phyloP scores from a whole-genome alignment of 2,888 invertebrate species.

The Toxonevra muliebris region DNA sequence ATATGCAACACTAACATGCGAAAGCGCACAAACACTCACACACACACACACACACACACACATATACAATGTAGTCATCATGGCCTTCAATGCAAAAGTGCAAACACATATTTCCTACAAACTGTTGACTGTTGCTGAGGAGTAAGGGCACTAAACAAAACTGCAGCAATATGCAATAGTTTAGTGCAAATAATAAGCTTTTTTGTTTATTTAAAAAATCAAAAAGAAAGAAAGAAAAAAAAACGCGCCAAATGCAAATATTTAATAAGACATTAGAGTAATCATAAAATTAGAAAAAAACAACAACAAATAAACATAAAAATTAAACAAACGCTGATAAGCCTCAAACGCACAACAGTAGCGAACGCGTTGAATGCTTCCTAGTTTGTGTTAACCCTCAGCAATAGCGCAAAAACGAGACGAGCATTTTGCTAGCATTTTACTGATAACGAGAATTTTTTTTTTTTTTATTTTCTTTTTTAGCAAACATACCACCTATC shows the following conservation, averaged over 20 bases:
- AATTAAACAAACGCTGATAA: conserved; percentile 11
- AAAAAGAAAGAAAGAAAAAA: not conserved
- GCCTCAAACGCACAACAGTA: not conserved
- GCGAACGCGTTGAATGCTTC: conserved; percentile 19
- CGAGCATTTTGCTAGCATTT: not conserved
- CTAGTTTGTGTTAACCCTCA: conserved; percentile 28
- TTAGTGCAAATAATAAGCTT: not conserved
- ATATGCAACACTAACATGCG: conserved; percentile 33
- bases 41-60: conserved; percentile 8
- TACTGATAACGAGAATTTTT: no score
- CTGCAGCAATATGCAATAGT: not conserved
- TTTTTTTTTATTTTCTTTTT: no score
- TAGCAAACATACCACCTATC: no score
- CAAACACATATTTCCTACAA: not conserved
- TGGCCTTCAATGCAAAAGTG: conserved; percentile 35
- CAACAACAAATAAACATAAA: not conserved
- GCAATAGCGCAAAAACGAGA: no score
- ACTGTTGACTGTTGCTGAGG: not conserved
- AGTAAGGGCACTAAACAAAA: not conserved
- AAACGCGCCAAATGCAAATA: conserved; percentile 16
- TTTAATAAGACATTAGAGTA: conserved; percentile 7
- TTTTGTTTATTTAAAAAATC: no score
- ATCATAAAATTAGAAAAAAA: conserved; percentile 9
- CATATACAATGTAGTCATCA: conserved; percentile 42
- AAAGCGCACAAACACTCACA: conserved; percentile 15